phyloP scores from a whole-genome alignment of 2,888 invertebrate genomes.

The Platynereis dumerilii region DNA sequence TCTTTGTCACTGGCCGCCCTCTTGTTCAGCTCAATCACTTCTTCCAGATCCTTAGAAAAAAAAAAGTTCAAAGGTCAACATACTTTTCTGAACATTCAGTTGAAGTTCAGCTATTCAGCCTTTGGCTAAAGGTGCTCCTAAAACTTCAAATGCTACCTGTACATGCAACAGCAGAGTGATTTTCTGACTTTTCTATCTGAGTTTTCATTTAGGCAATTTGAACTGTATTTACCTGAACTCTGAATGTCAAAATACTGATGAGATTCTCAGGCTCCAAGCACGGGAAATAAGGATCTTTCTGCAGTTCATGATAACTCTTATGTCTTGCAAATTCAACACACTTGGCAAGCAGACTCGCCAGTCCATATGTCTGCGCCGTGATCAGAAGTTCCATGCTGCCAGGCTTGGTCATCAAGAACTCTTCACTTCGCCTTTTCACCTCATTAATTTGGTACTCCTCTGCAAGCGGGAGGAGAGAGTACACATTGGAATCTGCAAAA shows the following conservation, averaged over 20 bases:
- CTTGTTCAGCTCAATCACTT: slow-evolving; percentile 23
- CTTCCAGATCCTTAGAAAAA: slow-evolving; percentile 13
- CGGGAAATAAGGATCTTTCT: slow-evolving; percentile 42
- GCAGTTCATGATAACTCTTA: slow-evolving; percentile 47
- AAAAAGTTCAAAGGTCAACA: too few relatives aligned
- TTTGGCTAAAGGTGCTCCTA: too few relatives aligned
- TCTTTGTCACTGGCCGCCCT: slow-evolving; percentile 36
- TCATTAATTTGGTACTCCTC: slow-evolving; percentile 63
- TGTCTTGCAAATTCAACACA: slow-evolving; percentile 49
- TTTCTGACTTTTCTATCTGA: too few relatives aligned
- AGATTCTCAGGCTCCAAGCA: slow-evolving; percentile 46
- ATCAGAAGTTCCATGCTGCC: slow-evolving; percentile 51
- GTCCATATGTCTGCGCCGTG: slow-evolving; percentile 45
- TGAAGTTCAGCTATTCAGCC: too few relatives aligned
- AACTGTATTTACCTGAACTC: slow-evolving; percentile 28
- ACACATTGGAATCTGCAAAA: slow-evolving; percentile 60
- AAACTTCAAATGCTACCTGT: too few relatives aligned
- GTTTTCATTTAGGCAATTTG: too few relatives aligned
- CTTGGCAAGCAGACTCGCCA: slow-evolving; percentile 41
- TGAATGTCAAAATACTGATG: slow-evolving; percentile 41
- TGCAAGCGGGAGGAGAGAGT: slow-evolving; percentile 60
- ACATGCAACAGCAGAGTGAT: too few relatives aligned
- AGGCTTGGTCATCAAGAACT: slow-evolving; percentile 51
- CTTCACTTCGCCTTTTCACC: slow-evolving; percentile 61
- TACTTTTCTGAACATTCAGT: too few relatives aligned